Conservation (phyloP, 1,140 invertebrate species). For the Drosophila trapezifrons region DNA sequence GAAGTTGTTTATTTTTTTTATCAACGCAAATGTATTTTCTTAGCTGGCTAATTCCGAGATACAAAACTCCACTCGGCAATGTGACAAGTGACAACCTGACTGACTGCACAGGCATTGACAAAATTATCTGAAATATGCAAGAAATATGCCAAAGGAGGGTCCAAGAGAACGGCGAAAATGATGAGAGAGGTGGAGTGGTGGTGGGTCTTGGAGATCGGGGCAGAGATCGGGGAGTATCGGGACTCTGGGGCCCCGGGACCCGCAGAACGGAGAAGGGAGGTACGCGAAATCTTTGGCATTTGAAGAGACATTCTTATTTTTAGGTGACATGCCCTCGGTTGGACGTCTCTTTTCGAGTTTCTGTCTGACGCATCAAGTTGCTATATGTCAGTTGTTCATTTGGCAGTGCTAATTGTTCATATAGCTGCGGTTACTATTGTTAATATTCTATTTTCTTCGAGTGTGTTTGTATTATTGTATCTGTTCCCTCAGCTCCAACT, state of each 20-base stretch:
- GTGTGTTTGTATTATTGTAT: not conserved
- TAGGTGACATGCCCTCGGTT: conserved; percentile 83
- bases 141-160: conserved; percentile 66
- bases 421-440: conserved; percentile 2
- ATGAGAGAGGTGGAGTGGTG: conserved; percentile 32
- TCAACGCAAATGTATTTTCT: conserved; percentile 56
- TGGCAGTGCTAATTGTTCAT: conserved; percentile 31
- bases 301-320: conserved; percentile 83
- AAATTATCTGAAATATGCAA: conserved; percentile 84
- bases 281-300: conserved; percentile 75
- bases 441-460: not conserved
- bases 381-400: conserved; percentile 2
- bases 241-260: conserved; percentile 13
- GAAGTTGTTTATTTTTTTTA: conserved; percentile 46
- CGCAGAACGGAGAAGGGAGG: conserved; percentile 15
- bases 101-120: conserved; percentile 84
- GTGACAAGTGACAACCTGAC: conserved; percentile 84
- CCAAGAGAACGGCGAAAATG: conserved; percentile 41
- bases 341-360: conserved; percentile 65
- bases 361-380: conserved; percentile 53
- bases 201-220: conserved; percentile 14
- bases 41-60: conserved; percentile 78
- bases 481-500: not conserved
- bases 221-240: conserved; percentile 21
- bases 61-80: conserved; percentile 61